Evolutionary conservation across 2,888 invertebrate genomes (phyloP).

Genomic region (Plagodis dolabraria): DNA sequence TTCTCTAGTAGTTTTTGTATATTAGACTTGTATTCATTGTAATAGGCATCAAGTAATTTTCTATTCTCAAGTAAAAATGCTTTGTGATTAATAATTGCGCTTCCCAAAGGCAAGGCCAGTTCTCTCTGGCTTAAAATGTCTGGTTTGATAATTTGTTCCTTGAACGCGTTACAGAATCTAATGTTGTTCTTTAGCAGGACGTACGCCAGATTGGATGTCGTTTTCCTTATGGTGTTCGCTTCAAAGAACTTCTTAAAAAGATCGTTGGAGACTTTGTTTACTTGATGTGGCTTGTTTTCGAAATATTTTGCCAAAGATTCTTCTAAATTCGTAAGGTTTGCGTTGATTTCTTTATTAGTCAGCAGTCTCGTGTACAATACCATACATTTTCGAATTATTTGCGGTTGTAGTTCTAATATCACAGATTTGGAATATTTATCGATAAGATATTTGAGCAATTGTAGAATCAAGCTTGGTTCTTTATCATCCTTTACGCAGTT

Average conservation of each 20-base stretch:
- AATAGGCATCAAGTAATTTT: conserved; percentile 80
- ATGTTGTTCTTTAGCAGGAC: conserved; percentile 83
- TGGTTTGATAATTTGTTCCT: conserved; percentile 69
- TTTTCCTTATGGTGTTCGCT: conserved; percentile 80
- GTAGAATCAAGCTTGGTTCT: conserved; percentile 79
- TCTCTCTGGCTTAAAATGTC: conserved; percentile 85
- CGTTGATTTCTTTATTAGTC: conserved; percentile 61
- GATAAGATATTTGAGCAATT: conserved; percentile 75
- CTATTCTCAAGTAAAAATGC: conserved; percentile 67
- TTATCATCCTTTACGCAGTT: conserved; percentile 75
- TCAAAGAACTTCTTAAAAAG: conserved; percentile 82
- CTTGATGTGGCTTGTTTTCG: conserved; percentile 85
- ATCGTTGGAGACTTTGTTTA: conserved; percentile 75
- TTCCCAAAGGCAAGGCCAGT: conserved; percentile 86
- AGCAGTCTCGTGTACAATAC: conserved; percentile 76
- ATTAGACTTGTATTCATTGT: conserved; percentile 85
- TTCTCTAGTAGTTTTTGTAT: conserved; percentile 87
- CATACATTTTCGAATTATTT: conserved; percentile 65
- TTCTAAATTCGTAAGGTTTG: conserved; percentile 83
- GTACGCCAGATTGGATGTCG: conserved; percentile 83
- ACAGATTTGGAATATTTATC: conserved; percentile 71
- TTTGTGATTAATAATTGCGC: conserved; percentile 71
- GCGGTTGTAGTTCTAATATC: conserved; percentile 57
- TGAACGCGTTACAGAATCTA: conserved; percentile 74
- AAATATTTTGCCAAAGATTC: conserved; percentile 83